Conservation (phyloP, 2,888 invertebrate genomes). For the Plagodis pulveraria region DNA sequence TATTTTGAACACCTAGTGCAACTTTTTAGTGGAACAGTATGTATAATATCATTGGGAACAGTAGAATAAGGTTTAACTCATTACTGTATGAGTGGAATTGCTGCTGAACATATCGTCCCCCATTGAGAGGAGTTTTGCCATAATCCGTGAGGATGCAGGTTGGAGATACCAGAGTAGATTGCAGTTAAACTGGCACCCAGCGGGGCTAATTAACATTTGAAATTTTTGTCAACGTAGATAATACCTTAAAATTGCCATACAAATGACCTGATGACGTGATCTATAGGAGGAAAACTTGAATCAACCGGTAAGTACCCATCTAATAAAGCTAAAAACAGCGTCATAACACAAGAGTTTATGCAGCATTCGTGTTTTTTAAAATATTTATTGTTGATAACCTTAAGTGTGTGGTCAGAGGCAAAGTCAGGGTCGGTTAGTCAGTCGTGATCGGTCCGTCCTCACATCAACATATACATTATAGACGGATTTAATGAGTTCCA, state of each 20-base stretch:
- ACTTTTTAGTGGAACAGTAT: too few relatives aligned
- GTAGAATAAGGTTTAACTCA: too few relatives aligned
- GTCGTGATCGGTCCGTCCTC: conserved; percentile 57
- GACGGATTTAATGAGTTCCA: conserved; percentile 37
- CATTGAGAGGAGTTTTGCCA: too few relatives aligned
- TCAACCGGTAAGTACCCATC: conserved; percentile 26
- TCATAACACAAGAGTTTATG: conserved; percentile 38
- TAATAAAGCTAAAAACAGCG: conserved; percentile 45
- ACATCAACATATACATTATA: conserved; percentile 46
- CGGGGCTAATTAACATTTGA: too few relatives aligned
- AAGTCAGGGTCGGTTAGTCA: conserved; percentile 62
- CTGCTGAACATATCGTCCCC: too few relatives aligned
- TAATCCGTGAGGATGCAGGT: too few relatives aligned
- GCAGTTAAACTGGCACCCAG: too few relatives aligned
- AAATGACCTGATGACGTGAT: conserved; percentile 8
- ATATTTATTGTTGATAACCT: conserved; percentile 69
- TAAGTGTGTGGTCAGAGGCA: conserved; percentile 53
- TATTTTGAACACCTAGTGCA: too few relatives aligned
- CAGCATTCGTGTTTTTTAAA: conserved; percentile 50
- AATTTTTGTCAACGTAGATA: too few relatives aligned
- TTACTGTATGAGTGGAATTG: too few relatives aligned
- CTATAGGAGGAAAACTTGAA: conserved; percentile 46
- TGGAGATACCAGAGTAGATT: too few relatives aligned
- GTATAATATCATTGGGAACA: too few relatives aligned
- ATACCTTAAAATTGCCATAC: conserved; percentile 6